These are phyloP conservation scores for Priocnemis perturbator DNA, from an alignment of 2,888 invertebrate species.

Conservation along the genomic window DNA sequence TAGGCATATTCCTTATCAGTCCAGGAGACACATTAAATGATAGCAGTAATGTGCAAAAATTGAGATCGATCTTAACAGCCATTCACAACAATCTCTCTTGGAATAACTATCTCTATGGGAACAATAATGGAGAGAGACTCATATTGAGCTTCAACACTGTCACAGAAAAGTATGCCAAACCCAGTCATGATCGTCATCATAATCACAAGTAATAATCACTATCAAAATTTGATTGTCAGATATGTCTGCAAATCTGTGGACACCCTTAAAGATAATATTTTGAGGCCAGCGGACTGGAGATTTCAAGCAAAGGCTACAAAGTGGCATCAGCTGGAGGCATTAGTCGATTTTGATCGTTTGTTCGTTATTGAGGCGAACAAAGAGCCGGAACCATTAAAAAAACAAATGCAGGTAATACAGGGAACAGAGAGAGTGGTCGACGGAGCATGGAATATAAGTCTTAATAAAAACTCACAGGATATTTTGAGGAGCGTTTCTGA, in stretches of 20 bases:
- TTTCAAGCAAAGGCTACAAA: slow-evolving; percentile 82
- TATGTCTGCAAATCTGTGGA: slow-evolving; percentile 83
- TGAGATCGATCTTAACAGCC: slow-evolving; percentile 78
- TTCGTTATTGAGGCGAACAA: slow-evolving; percentile 82
- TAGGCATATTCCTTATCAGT: slow-evolving; percentile 87
- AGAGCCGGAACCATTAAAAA: slow-evolving; percentile 80
- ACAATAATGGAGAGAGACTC: slow-evolving; percentile 80
- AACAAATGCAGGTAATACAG: slow-evolving; percentile 80
- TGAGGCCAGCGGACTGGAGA: slow-evolving; percentile 86
- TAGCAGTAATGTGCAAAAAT: slow-evolving; percentile 78
- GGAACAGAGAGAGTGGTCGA: not conserved
- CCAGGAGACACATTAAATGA: slow-evolving; percentile 81
- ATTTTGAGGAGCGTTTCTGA: slow-evolving; percentile 79
- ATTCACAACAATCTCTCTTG: slow-evolving; percentile 78
- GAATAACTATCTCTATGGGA: slow-evolving; percentile 81
- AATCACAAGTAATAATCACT: slow-evolving; percentile 2
- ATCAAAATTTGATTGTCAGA: slow-evolving; percentile 60
- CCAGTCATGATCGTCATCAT: not conserved
- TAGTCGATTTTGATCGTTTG: slow-evolving; percentile 85
- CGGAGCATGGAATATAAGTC: not conserved
- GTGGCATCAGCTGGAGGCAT: slow-evolving; percentile 87
- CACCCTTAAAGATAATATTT: slow-evolving; percentile 75
- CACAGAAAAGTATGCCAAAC: slow-evolving; percentile 75
- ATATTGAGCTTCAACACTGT: slow-evolving; percentile 78
- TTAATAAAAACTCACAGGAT: slow-evolving; percentile 74